phyloP scores from a whole-genome alignment of 2,797 vertebrate genomes.

The Poliocrania exsul region DNA sequence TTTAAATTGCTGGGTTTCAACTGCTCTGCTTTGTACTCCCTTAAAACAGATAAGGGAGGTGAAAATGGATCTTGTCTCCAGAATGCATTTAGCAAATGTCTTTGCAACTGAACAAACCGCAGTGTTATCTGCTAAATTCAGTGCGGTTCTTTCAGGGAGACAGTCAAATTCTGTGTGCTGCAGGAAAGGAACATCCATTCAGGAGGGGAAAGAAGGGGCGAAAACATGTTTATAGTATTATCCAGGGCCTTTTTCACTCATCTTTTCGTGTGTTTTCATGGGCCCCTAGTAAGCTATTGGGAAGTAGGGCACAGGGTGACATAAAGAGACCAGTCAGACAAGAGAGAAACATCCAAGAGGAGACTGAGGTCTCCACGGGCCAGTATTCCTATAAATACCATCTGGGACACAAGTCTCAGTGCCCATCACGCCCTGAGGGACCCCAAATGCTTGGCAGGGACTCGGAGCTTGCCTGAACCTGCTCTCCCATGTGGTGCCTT shows the following conservation, averaged over 20 bases:
- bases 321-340: neutral
- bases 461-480: neutral
- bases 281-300: neutral
- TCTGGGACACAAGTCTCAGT: neutral
- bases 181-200: neutral
- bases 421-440: neutral
- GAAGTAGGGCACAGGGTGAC: neutral
- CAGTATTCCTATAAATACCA: neutral
- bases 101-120: neutral
- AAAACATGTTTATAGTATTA: neutral
- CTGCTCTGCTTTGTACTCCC: neutral
- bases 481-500: neutral
- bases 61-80: neutral
- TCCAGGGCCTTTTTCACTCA: neutral
- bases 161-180: neutral
- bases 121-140: neutral
- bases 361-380: neutral
- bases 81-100: neutral
- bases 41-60: neutral
- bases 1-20: neutral
- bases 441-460: rapidly evolving
- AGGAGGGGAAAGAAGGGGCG: neutral
- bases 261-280: neutral
- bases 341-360: neutral
- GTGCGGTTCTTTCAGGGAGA: neutral